A percentile compares a stretch with the other conserved stretches of the same genome.
These are phyloP conservation scores for Gila orcuttii DNA, from an alignment of 2,113 vertebrate species.

Conservation along the genomic window DNA sequence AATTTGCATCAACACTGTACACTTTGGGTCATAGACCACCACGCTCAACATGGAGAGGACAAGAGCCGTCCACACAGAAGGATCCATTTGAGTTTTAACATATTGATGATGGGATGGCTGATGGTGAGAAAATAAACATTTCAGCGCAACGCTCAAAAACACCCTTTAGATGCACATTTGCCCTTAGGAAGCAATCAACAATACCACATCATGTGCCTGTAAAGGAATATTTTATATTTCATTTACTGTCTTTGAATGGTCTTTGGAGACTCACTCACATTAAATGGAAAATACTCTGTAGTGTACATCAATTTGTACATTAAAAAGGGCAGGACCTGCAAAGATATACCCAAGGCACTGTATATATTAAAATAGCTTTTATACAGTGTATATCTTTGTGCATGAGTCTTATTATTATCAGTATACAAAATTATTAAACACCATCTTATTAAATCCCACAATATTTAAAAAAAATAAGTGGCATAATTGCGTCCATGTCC, in stretches of 20 bases:
- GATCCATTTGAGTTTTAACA: not conserved
- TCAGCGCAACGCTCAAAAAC: not conserved
- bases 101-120: not conserved
- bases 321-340: not conserved
- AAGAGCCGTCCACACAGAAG: not conserved
- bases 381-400: not conserved
- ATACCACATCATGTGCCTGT: not conserved
- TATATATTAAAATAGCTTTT: not conserved
- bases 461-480: not conserved
- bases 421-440: not conserved
- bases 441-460: not conserved
- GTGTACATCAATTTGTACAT: not conserved
- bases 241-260: slow-evolving; percentile 1
- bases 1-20: not conserved
- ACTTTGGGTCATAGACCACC: not conserved
- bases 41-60: not conserved
- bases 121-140: slow-evolving; percentile 23
- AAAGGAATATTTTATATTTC: not conserved
- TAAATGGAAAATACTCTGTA: not conserved
- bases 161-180: slow-evolving; percentile 10
- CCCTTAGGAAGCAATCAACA: slow-evolving; percentile 29
- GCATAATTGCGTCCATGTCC: not conserved
- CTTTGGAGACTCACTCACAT: not conserved
- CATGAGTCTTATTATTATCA: not conserved
- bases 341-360: not conserved